Evolutionary conservation across 2,888 invertebrate genomes (phyloP), one percentile per base, ranked within the genome.

Genomic region (Coleophora flavipennella): DNA sequence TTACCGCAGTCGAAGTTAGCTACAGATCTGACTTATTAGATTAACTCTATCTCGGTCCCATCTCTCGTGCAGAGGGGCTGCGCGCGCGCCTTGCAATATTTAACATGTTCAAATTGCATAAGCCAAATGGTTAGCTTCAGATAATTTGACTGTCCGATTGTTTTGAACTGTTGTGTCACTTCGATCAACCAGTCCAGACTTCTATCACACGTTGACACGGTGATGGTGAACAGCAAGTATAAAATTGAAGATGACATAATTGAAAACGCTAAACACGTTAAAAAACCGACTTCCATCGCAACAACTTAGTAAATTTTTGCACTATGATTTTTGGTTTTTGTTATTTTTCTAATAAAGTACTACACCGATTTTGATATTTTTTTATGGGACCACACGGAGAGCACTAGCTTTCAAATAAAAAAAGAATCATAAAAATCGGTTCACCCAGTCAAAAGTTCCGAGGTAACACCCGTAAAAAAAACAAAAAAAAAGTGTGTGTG

Each of bases 11-110:
- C 71, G 77, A 80, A 73, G 74, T 72, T 72, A 68, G 61, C 68
- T 70, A 67, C 69, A 80, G 80, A 81, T 84, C 74, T 83, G 70
- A 79, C 76, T 84, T 83, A 81, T 79, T 80, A 83, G 84, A 84
- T 84, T 84, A 81, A 62, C 69, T 72, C 63, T 80, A 83, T 80
- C 83, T 73, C 57, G 67, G 73, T 69, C 67, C 65, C 75, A 83
- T 83, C 84, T 77, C 49, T 46, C 51, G 31, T 45, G 50, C 51
- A 46, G 67, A 62, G 59, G 57, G 54, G 49, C 49, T 58, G 61
- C 51, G 46, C 47, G 49, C 50, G 43, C 57, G 50, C 63, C 64
- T 72, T 62, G 81, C 80, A 79, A 78, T 76, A 81, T 79, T 78
- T 77, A 69, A 77, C 20, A 20, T 20, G 6, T 20, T 67, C 49